Conservation (phyloP, 2,888 invertebrate species). For the Caenorhabditis parvicauda region DNA sequence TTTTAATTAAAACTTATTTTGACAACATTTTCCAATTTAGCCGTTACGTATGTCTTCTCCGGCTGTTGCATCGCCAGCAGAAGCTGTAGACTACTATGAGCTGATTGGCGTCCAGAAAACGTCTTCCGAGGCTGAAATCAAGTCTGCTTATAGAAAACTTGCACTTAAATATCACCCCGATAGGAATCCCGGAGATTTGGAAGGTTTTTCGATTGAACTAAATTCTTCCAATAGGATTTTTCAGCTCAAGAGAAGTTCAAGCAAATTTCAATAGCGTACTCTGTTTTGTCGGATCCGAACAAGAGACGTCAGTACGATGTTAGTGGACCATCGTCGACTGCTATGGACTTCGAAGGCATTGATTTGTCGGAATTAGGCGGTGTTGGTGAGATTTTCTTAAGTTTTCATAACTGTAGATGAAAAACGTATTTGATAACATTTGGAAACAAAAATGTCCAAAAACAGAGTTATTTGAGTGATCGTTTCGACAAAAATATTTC, state of each 20-base stretch:
- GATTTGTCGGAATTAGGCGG: slow-evolving; percentile 62
- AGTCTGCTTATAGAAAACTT: slow-evolving; percentile 60
- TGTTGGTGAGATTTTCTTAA: slow-evolving; percentile 41
- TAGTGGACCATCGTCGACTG: slow-evolving; percentile 54
- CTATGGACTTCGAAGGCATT: slow-evolving; percentile 60
- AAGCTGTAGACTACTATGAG: slow-evolving; percentile 56
- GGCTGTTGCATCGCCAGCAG: slow-evolving; percentile 4
- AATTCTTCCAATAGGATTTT: slow-evolving; percentile 7
- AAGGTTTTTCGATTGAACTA: slow-evolving; percentile 30
- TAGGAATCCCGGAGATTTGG: slow-evolving; percentile 55
- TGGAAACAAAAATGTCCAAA: neutral
- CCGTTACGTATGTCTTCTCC: too few relatives aligned
- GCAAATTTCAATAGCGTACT: slow-evolving; percentile 61
- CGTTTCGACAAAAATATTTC: too few relatives aligned
- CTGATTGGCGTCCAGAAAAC: slow-evolving; percentile 58
- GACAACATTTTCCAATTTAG: too few relatives aligned
- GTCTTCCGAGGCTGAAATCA: slow-evolving; percentile 60
- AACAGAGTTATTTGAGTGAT: too few relatives aligned
- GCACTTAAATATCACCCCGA: slow-evolving; percentile 59
- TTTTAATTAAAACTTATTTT: too few relatives aligned
- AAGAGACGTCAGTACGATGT: slow-evolving; percentile 62
- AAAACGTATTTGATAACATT: neutral
- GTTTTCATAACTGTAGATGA: neutral
- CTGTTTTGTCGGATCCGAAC: slow-evolving; percentile 62
- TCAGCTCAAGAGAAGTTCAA: slow-evolving; percentile 61